Evolutionary conservation across 2,797 vertebrate genomes (phyloP).

Genomic region (Ceryle rudis): DNA sequence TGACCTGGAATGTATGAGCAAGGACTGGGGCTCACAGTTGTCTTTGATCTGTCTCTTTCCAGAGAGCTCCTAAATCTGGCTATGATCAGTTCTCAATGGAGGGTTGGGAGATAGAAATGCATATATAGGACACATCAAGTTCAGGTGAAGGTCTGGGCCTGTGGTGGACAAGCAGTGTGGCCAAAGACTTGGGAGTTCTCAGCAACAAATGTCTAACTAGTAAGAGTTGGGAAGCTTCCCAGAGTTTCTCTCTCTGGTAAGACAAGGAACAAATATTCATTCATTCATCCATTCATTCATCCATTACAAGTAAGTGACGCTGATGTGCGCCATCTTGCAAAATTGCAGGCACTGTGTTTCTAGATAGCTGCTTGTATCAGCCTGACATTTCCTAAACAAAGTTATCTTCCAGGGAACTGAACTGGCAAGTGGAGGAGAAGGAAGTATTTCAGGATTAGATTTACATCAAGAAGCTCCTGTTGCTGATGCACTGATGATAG

Average conservation of each 20-base stretch:
- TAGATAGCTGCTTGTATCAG: conserved; percentile 25
- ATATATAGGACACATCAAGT: not conserved
- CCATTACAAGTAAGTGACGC: not conserved
- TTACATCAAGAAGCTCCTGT: conserved; percentile 58
- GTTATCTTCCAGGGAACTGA: conserved; percentile 35
- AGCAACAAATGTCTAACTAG: not conserved
- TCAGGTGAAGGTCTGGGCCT: not conserved
- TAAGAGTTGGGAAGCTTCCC: not conserved
- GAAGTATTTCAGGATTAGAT: conserved; percentile 49
- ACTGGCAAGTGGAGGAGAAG: conserved; percentile 33
- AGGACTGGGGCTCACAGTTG: not conserved
- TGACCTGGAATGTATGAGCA: not conserved
- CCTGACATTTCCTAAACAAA: conserved; percentile 56
- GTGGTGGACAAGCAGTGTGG: not conserved
- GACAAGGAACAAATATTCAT: not conserved
- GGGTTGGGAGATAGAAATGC: not conserved
- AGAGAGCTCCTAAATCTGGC: not conserved
- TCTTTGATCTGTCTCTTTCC: not conserved
- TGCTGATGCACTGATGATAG: conserved; percentile 52
- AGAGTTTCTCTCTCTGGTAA: not conserved
- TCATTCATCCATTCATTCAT: not conserved
- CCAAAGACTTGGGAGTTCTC: not conserved
- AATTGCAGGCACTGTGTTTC: not conserved
- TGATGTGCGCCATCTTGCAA: not conserved
- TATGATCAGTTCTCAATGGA: not conserved